Conservation (phyloP, 2,113 vertebrate genomes). For the Podiceps cristatus region DNA sequence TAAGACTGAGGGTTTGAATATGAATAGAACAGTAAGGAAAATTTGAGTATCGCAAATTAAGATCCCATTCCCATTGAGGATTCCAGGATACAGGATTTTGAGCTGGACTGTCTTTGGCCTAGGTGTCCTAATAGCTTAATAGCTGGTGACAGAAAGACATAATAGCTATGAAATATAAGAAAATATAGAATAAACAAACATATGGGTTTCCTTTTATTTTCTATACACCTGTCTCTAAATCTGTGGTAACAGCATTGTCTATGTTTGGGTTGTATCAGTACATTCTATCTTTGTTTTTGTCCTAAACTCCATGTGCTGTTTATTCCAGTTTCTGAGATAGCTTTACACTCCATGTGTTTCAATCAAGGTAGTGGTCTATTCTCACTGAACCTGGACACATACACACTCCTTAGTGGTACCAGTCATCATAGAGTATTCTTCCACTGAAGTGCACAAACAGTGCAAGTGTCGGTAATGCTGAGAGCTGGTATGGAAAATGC, state of each 20-base stretch:
- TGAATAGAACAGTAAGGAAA: background rate
- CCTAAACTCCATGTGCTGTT: background rate
- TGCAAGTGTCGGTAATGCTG: background rate
- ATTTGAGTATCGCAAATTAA: background rate
- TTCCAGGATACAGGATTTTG: background rate
- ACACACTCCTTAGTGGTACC: background rate
- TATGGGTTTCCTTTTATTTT: background rate
- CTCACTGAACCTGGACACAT: background rate
- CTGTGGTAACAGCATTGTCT: background rate
- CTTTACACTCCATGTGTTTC: background rate
- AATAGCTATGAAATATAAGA: background rate
- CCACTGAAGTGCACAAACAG: background rate
- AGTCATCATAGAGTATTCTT: background rate
- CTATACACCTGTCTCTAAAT: background rate
- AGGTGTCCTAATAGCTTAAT: background rate
- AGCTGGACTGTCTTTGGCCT: background rate
- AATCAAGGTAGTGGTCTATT: background rate
- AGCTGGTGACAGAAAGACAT: background rate
- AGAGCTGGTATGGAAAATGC: background rate
- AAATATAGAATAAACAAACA: background rate
- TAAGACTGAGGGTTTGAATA: background rate
- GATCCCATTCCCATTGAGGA: background rate
- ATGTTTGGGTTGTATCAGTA: background rate
- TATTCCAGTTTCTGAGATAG: background rate
- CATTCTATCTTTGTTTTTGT: background rate